Evolutionary conservation across 2,888 invertebrate genomes (phyloP).

Genomic region (Hyalella azteca): DNA sequence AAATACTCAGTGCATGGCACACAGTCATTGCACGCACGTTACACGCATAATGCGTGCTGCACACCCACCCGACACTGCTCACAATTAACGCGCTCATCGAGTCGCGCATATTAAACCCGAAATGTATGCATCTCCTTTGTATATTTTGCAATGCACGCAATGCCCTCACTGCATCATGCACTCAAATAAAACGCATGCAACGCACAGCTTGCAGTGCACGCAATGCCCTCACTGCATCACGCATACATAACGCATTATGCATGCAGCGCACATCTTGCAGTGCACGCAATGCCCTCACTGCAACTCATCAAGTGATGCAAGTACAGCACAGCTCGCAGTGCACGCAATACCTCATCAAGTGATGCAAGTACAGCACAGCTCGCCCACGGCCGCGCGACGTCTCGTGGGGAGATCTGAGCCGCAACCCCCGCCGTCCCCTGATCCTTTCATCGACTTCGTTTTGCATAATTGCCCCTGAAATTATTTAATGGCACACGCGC

Average conservation of each 20-base stretch:
- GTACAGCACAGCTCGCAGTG: not conserved
- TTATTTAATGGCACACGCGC: constrained; percentile 35
- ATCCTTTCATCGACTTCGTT: constrained; percentile 9
- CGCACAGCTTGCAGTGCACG: not conserved
- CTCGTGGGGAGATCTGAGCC: not conserved
- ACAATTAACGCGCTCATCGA: too few relatives aligned
- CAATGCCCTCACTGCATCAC: not conserved
- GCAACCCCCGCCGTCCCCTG: not conserved
- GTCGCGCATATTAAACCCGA: too few relatives aligned
- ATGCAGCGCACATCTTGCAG: not conserved
- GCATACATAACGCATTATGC: not conserved
- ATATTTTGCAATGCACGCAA: not conserved
- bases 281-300: not conserved
- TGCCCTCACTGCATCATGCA: not conserved
- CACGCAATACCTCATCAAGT: too few relatives aligned
- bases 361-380: not conserved
- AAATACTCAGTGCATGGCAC: too few relatives aligned
- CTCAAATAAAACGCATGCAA: not conserved
- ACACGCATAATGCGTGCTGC: too few relatives aligned
- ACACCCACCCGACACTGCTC: too few relatives aligned
- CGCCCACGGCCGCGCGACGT: not conserved
- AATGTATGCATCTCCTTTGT: too few relatives aligned
- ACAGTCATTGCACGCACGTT: too few relatives aligned
- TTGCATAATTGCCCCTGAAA: constrained; percentile 30
- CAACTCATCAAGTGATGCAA: not conserved